Evolutionary conservation across 2,888 invertebrate genomes (phyloP), one percentile per base, ranked within the genome.

Genomic region (Homarus gammarus): DNA sequence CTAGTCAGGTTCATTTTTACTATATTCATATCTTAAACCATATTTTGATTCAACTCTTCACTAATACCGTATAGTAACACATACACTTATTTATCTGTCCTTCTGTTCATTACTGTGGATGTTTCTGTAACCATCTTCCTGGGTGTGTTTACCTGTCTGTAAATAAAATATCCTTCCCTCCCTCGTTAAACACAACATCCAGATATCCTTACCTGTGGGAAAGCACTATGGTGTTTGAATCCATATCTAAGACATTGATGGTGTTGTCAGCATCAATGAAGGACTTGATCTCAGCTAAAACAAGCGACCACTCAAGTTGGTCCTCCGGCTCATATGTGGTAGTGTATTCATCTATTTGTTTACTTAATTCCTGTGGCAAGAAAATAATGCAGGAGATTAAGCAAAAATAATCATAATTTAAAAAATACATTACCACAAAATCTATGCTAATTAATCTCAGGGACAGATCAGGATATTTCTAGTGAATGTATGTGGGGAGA

Each of bases 281-380:
- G 86, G 97, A 97, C 94, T 97, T 97, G 91, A 99, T 98, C 95
- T 99, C 99, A 93, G 98, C 97, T 92, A 99, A 95, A 1, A 99
- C 98, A 92, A 98, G 95, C 79, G 97, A 97, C 99, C 99, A 99
- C 94, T 99, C 99, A 93, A 98, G 95, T 94, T 98, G 97, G 94
- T 99, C 99, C 93, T 98, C 98, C n/a, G 99, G 98, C 94, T 98
- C 98, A 94, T 99, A 99, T 31, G 98, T 97, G 93, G 96, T 96
- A 73, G 98, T 98, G 94, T 99, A 99, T 94, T 99, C 98, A 93
- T 97, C 96, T 93, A 99, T 98, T 94, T 98, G 98, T 93, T 97
- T 96, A 93, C 98, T 97, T 93, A 99, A 95, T 94, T 99, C 99
- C 94, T 97, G 92, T 18, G 0, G 27, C 15, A 15, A 44, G 27